Evolutionary conservation across 2,113 vertebrate genomes (phyloP), one percentile per base, ranked within the genome.

Genomic region (Romanogobio albipinnatus): DNA sequence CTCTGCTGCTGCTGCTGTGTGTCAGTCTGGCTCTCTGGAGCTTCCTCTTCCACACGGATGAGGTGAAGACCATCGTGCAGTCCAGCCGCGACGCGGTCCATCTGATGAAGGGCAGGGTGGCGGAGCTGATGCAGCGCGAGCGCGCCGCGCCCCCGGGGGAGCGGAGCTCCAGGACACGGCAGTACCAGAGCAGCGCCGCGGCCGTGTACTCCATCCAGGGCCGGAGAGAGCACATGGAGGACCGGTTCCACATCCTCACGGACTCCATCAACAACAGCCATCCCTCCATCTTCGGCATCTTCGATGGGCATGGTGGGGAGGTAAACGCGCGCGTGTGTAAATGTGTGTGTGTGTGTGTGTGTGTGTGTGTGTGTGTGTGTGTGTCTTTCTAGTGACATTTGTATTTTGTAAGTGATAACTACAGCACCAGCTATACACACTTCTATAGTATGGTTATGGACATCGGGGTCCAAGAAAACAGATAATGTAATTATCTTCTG

Each of bases 1-100:
- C 97, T 91, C 79, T 99, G 88, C 98, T 99, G 90, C 93, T 99
- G 91, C 93, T 99, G 91, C 94, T 99, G 89, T 99, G 98, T 90
- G 96, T 99, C 94, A 99, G 98, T 94, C 90, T 99, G 95, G 98
- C 97, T 78, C 94, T 99, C 73, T 99, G 98, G 97, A 99, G 98
- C 93, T 98, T 99, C 91, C 98, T 99, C 95, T 99, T 99, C 94
- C 98, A 99, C 94, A 99, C 97, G n/a, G 98, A 99, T 92, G 98
- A 99, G 89, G 97, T 99, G 92, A 99, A 99, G 93, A 99, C 97
- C 93, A 99, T 99, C 82, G 97, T 98, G 36, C 97, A 98, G 94
- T 99, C 97, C 83, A 99, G 97, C 94, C 95, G 97, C 84, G 97
- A 99, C 87, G 97, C 97, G 22, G 98, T 99, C 91, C 97, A 98